These are phyloP conservation scores for Zaprionus davidi DNA, from an alignment of 1,140 invertebrate species.

Conservation along the genomic window DNA sequence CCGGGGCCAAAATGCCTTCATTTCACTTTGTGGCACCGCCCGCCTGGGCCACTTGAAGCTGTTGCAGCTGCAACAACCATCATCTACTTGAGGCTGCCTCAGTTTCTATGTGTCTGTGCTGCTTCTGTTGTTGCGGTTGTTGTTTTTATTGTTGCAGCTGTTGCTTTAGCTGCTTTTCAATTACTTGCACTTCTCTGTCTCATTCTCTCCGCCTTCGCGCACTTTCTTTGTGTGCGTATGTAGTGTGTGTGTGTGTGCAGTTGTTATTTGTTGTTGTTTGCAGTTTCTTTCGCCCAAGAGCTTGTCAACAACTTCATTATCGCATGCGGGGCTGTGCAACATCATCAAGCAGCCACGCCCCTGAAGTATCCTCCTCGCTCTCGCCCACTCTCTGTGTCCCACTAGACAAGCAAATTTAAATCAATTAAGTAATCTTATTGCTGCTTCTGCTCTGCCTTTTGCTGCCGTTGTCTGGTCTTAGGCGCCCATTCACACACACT, in stretches of 20 bases:
- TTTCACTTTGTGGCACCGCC: slow-evolving; percentile 16
- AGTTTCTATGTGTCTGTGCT: background rate
- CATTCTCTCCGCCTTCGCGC: background rate
- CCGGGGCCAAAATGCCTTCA: slow-evolving; percentile 29
- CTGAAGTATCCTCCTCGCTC: slow-evolving; percentile 3
- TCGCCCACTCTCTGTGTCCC: slow-evolving; percentile 15
- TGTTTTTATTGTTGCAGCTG: slow-evolving; percentile 14
- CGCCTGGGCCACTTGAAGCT: slow-evolving; percentile 33
- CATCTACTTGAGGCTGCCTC: slow-evolving; percentile 36
- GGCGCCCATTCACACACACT: slow-evolving; percentile 32
- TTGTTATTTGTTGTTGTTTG: slow-evolving; percentile 58
- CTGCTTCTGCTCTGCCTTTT: slow-evolving; percentile 47
- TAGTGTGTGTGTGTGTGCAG: slow-evolving; percentile 4
- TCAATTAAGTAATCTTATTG: slow-evolving; percentile 82
- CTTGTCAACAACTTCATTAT: slow-evolving; percentile 82
- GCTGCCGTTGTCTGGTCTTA: slow-evolving; percentile 67
- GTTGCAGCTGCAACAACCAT: slow-evolving; percentile 42
- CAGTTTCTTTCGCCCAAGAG: slow-evolving; percentile 63
- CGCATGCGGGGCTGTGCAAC: slow-evolving; percentile 68
- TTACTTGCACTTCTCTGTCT: slow-evolving; percentile 63
- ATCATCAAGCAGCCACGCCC: slow-evolving; percentile 28
- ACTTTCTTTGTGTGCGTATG: slow-evolving; percentile 18
- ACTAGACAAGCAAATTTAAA: slow-evolving; percentile 80
- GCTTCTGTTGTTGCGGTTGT: slow-evolving; percentile 2
- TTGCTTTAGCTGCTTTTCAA: slow-evolving; percentile 61